Evolutionary conservation across 2,113 vertebrate genomes (phyloP).

Genomic region (Solenodon paradoxus): DNA sequence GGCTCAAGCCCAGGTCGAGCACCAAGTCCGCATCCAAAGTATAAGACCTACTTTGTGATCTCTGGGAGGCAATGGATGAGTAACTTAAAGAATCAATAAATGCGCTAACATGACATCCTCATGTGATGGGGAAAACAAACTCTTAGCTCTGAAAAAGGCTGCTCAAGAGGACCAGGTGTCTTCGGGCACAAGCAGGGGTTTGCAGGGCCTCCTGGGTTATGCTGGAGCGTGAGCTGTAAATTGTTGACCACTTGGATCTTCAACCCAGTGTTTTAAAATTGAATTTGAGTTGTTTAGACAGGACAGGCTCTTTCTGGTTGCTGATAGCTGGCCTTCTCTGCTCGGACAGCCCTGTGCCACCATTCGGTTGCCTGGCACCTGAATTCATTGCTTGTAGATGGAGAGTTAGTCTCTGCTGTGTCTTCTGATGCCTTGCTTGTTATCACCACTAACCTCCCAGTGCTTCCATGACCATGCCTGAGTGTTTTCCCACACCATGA

Average conservation of each 20-base stretch:
- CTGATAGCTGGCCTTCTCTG: not conserved
- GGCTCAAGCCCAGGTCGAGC: not conserved
- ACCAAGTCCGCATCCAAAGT: conserved; percentile 1
- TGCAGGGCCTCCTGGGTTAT: not conserved
- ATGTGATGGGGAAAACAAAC: not conserved
- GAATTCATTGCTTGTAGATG: not conserved
- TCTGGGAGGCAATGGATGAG: not conserved
- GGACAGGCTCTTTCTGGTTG: not conserved
- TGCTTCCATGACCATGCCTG: not conserved
- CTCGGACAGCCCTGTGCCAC: not conserved
- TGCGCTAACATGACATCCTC: not conserved
- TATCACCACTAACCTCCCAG: not conserved
- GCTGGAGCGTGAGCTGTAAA: not conserved
- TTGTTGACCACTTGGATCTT: too few relatives aligned
- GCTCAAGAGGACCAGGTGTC: not conserved
- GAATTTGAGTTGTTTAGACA: not conserved
- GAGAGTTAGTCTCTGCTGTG: not conserved
- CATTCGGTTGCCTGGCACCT: not conserved
- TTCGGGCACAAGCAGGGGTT: not conserved
- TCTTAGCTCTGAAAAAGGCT: not conserved
- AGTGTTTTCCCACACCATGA: not conserved
- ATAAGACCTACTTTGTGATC: not conserved
- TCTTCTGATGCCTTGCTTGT: not conserved
- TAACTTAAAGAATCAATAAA: not conserved
- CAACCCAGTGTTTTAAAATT: not conserved